Conservation (phyloP, 2,888 invertebrate genomes). For the Buathra laborator region DNA sequence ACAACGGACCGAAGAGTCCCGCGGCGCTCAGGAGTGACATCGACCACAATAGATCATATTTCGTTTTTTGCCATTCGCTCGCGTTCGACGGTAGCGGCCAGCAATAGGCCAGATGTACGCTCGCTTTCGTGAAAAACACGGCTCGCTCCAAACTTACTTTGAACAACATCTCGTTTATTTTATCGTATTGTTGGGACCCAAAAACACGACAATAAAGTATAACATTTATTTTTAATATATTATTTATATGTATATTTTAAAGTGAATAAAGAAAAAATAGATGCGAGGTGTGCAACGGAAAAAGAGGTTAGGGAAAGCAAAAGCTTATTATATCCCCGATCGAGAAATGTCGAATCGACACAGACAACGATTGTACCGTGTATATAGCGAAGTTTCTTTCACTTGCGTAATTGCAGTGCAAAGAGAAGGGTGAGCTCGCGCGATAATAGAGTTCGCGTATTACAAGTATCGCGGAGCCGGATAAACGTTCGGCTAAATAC, state of each 20-base stretch:
- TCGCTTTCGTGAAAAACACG: conserved; percentile 63
- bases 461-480: too few relatives aligned
- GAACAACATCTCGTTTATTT: neutral
- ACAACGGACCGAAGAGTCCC: conserved; percentile 52
- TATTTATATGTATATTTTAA: too few relatives aligned
- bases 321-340: neutral
- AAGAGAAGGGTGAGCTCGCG: too few relatives aligned
- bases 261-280: too few relatives aligned
- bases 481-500: too few relatives aligned
- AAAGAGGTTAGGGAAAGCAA: neutral
- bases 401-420: neutral
- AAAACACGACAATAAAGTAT: neutral
- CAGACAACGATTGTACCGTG: neutral
- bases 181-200: too few relatives aligned
- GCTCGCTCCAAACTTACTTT: conserved; percentile 63
- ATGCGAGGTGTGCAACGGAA: neutral
- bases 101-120: conserved; percentile 62
- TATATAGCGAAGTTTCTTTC: neutral
- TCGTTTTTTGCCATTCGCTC: conserved; percentile 47
- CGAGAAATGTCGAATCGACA: neutral
- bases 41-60: conserved; percentile 57
- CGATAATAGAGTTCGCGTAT: too few relatives aligned
- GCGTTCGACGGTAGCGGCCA: conserved; percentile 61
- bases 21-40: conserved; percentile 47
- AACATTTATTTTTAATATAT: neutral